These are phyloP conservation scores for Hydropotes inermis DNA, from an alignment of 2,113 vertebrate genomes.

Conservation along the genomic window DNA sequence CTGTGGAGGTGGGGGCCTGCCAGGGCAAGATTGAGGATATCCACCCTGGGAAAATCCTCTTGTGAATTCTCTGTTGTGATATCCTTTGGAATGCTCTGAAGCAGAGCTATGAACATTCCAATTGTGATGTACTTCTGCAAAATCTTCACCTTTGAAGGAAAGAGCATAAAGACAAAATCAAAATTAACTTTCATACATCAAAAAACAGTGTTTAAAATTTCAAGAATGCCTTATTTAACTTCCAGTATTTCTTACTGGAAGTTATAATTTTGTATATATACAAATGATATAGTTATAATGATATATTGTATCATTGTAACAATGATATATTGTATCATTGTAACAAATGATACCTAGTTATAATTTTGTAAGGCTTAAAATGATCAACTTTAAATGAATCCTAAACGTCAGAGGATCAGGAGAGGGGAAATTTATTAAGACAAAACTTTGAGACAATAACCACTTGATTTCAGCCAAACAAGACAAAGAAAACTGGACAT, in stretches of 20 bases:
- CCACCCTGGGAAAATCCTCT: slow-evolving; percentile 58
- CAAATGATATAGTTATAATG: too few relatives aligned
- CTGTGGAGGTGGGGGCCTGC: slow-evolving; percentile 51
- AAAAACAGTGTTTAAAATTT: slow-evolving; percentile 1
- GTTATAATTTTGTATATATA: background rate
- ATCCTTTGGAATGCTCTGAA: slow-evolving; percentile 63
- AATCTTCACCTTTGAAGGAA: slow-evolving; percentile 66
- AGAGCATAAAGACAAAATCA: background rate
- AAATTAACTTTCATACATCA: background rate
- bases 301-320: too few relatives aligned
- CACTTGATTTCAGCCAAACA: background rate
- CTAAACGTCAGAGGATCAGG: background rate
- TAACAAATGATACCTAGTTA: background rate
- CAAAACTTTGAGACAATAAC: background rate
- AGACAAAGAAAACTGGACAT: background rate
- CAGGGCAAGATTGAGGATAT: slow-evolving; percentile 27
- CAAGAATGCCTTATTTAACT: background rate
- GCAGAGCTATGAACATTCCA: slow-evolving; percentile 46
- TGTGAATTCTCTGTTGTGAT: slow-evolving; percentile 58
- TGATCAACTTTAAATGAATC: slow-evolving; percentile 11
- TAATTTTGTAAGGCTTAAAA: background rate
- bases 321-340: too few relatives aligned
- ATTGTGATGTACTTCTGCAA: slow-evolving; percentile 62
- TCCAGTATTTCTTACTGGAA: background rate
- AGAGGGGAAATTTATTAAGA: background rate